phyloP scores from a whole-genome alignment of 2,797 vertebrate species.

The Pseudomugil tenellus region DNA sequence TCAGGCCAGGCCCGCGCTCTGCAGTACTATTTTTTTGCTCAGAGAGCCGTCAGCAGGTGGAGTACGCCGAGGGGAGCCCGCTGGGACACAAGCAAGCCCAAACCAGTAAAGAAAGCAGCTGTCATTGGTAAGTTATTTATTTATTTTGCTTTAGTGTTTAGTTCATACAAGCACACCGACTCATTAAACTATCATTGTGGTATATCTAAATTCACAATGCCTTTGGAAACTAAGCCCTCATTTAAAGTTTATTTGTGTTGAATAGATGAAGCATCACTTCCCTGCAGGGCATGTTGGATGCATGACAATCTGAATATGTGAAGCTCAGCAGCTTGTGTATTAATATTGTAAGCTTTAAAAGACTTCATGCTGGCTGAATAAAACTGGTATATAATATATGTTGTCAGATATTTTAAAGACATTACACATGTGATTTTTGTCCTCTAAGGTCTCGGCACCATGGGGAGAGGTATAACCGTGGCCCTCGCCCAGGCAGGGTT shows the following conservation, averaged over 20 bases:
- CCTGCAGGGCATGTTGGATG: conserved; percentile 49
- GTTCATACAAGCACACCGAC: conserved; percentile 24
- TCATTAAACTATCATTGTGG: conserved; percentile 31
- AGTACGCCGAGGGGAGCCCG: conserved; percentile 80
- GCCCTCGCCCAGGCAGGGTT: conserved; percentile 86
- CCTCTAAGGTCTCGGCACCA: conserved; percentile 90
- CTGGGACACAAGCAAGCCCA: conserved; percentile 84
- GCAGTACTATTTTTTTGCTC: conserved; percentile 90
- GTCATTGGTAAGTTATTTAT: conserved; percentile 86
- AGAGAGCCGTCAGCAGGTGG: conserved; percentile 86
- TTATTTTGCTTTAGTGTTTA: conserved; percentile 20
- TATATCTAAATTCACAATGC: conserved; percentile 40
- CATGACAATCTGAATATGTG: conserved; percentile 59
- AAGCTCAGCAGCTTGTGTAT: conserved; percentile 67
- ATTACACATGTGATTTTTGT: conserved; percentile 35
- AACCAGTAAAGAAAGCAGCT: conserved; percentile 82
- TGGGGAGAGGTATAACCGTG: conserved; percentile 90
- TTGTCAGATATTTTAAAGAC: conserved; percentile 16
- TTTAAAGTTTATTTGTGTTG: conserved; percentile 46
- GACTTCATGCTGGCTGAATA: conserved; percentile 24
- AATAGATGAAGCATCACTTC: conserved; percentile 52
- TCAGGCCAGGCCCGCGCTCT: conserved; percentile 89
- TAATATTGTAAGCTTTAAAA: conserved; percentile 60
- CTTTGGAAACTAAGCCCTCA: conserved; percentile 41
- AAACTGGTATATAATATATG: conserved; percentile 7